phyloP scores from a whole-genome alignment of 2,113 vertebrate species.

The Aldabrachelys gigantea region DNA sequence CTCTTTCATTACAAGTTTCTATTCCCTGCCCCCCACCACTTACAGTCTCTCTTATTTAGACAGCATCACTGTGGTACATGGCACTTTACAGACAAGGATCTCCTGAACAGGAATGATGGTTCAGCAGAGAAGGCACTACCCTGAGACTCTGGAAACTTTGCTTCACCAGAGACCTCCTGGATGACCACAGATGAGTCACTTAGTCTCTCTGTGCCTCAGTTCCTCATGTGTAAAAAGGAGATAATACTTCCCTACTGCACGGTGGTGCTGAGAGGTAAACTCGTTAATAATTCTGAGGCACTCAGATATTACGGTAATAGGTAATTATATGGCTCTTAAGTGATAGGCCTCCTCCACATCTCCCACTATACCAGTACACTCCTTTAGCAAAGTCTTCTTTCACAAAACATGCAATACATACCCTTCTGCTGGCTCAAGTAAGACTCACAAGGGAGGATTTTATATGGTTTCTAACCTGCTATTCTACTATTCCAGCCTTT shows the following conservation, averaged over 20 bases:
- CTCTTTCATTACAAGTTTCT: not conserved
- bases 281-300: not conserved
- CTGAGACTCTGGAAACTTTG: not conserved
- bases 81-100: not conserved
- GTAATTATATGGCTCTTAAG: not conserved
- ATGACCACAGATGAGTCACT: not conserved
- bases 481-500: not conserved
- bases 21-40: not conserved
- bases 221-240: not conserved
- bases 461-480: accelerated
- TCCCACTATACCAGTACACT: not conserved
- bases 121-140: not conserved
- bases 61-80: not conserved
- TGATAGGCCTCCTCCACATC: not conserved
- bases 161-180: not conserved
- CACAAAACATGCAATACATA: not conserved
- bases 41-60: not conserved
- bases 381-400: not conserved
- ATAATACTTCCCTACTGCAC: not conserved
- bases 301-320: not conserved
- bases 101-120: not conserved
- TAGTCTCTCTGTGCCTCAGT: not conserved
- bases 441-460: not conserved
- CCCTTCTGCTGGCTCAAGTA: not conserved
- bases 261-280: not conserved